These are phyloP conservation scores for Lanistes nyassanus DNA, from an alignment of 1,140 invertebrate species.

Conservation along the genomic window DNA sequence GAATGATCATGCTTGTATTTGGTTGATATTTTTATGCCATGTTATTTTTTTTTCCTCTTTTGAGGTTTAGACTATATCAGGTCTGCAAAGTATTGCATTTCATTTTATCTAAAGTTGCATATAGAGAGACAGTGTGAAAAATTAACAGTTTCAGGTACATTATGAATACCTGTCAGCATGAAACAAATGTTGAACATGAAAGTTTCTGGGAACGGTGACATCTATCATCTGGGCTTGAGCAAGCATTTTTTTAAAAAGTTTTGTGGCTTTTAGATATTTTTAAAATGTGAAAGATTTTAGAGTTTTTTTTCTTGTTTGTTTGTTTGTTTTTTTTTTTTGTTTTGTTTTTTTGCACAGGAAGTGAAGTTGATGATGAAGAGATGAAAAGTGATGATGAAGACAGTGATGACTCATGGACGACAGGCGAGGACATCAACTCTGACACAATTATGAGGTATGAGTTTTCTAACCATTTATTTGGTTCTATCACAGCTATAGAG, in stretches of 20 bases:
- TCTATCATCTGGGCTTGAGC: no score
- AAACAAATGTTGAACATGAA: no score
- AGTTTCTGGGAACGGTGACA: no score
- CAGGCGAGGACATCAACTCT: conserved; percentile 79
- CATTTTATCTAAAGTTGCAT: no score
- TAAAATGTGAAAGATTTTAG: background rate
- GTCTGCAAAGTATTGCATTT: no score
- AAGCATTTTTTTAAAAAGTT: background rate
- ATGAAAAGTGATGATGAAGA: conserved; percentile 71
- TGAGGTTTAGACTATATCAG: no score
- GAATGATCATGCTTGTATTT: background rate
- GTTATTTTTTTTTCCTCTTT: no score
- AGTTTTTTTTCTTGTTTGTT: background rate
- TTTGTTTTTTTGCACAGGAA: conserved; percentile 52
- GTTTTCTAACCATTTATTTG: no score
- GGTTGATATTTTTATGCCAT: background rate
- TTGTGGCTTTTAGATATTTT: background rate
- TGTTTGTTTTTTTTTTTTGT: background rate
- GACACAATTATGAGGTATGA: conserved; percentile 80
- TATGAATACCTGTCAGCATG: no score
- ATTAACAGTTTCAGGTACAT: no score
- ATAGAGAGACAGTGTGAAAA: no score
- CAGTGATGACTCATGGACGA: conserved; percentile 84
- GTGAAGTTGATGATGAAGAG: conserved; percentile 63
- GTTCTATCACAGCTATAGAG: no score